These are phyloP conservation scores for Odontamblyopus lacepedii DNA, from an alignment of 2,797 vertebrate genomes.

Conservation along the genomic window DNA sequence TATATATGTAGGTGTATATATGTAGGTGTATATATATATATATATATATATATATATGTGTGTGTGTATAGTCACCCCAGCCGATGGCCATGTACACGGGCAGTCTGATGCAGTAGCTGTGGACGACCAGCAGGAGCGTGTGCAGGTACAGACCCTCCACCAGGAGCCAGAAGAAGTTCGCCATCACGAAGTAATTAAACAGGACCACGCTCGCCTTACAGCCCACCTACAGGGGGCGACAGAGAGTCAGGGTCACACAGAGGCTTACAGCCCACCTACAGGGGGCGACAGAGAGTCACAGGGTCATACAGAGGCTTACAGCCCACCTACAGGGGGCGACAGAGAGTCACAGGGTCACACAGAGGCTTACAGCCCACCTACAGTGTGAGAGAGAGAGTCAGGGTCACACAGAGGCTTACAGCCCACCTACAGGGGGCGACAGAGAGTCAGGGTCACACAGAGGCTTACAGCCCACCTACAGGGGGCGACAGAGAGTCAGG, in stretches of 20 bases:
- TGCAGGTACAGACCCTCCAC: conserved; percentile 93
- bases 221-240: conserved; percentile 75
- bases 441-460: background rate
- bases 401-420: background rate
- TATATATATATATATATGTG: no score
- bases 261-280: background rate
- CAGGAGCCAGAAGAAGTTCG: conserved; percentile 96
- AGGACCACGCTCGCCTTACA: conserved; percentile 88
- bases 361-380: background rate
- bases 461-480: background rate
- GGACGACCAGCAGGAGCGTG: conserved; percentile 85
- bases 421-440: background rate
- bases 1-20: no score
- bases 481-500: background rate
- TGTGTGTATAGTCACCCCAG: conserved; percentile 53
- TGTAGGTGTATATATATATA: no score
- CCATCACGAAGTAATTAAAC: conserved; percentile 91
- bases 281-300: background rate
- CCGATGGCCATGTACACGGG: conserved; percentile 76
- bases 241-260: background rate
- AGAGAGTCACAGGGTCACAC: background rate
- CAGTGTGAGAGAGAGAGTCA: background rate
- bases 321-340: background rate
- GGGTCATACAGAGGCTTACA: background rate
- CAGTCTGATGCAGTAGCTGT: conserved; percentile 80